Evolutionary conservation across 2,888 invertebrate genomes (phyloP).

Genomic region (Thera britannica): DNA sequence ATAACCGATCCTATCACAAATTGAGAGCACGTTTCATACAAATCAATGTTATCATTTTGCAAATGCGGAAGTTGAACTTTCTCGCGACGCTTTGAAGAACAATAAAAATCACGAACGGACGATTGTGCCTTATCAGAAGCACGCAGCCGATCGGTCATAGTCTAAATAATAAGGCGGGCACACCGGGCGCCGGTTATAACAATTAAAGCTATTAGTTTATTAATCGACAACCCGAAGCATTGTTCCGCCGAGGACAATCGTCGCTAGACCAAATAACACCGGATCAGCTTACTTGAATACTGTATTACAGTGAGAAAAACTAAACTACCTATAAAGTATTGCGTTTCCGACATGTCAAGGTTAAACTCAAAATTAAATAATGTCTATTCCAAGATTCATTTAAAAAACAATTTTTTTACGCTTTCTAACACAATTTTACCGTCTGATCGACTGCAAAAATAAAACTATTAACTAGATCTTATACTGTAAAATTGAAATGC

Average conservation of each 20-base stretch:
- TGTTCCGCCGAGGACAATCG: slow-evolving; percentile 77
- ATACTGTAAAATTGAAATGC: slow-evolving; percentile 22
- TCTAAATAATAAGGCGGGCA: slow-evolving; percentile 76
- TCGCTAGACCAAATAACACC: slow-evolving; percentile 79
- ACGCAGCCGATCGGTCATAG: slow-evolving; percentile 76
- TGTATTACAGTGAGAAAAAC: slow-evolving; percentile 62
- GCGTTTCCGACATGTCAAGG: slow-evolving; percentile 60
- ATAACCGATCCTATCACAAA: neutral
- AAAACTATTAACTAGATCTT: neutral
- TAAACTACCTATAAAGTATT: slow-evolving; percentile 57
- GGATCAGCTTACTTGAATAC: slow-evolving; percentile 68
- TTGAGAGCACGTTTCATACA: neutral
- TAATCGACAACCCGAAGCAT: slow-evolving; percentile 73
- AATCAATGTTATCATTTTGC: slow-evolving; percentile 24
- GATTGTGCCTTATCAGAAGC: slow-evolving; percentile 76
- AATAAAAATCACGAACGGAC: slow-evolving; percentile 60
- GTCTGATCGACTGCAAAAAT: too few species aligned
- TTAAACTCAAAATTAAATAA: slow-evolving; percentile 41
- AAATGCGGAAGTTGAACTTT: slow-evolving; percentile 63
- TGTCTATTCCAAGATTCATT: slow-evolving; percentile 13
- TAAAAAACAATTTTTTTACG: neutral
- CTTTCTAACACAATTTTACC: too few species aligned
- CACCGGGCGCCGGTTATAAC: slow-evolving; percentile 58
- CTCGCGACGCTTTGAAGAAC: slow-evolving; percentile 66
- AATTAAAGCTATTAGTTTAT: slow-evolving; percentile 79